Conservation (phyloP, 2,888 invertebrate species). For the Agrochola lota region DNA sequence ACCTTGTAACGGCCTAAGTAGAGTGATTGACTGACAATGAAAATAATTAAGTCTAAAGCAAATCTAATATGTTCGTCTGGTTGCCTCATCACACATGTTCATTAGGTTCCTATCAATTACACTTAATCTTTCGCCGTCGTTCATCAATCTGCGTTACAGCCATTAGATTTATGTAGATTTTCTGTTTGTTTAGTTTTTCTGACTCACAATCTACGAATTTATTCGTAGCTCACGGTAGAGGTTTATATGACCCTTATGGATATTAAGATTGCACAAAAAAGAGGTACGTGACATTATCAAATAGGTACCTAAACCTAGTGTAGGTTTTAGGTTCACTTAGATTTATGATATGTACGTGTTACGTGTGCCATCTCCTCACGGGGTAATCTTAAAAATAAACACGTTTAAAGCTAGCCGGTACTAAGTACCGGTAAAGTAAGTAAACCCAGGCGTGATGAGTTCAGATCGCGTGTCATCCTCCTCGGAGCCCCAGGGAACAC, state of each 20-base stretch:
- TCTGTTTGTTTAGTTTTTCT: conserved; percentile 4
- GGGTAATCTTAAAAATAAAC: conserved; percentile 34
- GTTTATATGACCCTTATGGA: too few species aligned
- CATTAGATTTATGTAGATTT: conserved; percentile 16
- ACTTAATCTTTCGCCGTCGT: conserved; percentile 37
- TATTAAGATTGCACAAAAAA: not conserved
- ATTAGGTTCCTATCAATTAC: conserved; percentile 53
- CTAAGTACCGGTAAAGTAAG: conserved; percentile 37
- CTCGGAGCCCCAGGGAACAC: conserved; percentile 45
- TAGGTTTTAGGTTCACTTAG: not conserved
- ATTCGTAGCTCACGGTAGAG: too few species aligned
- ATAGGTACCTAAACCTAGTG: not conserved
- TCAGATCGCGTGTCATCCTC: conserved; percentile 43
- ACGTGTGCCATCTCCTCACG: not conserved
- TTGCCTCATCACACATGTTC: conserved; percentile 43
- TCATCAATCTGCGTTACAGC: conserved; percentile 40
- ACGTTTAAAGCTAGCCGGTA: conserved; percentile 16
- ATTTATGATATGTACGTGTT: conserved; percentile 1
- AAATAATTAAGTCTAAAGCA: conserved; percentile 44
- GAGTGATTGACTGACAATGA: conserved; percentile 30
- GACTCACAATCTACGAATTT: too few species aligned
- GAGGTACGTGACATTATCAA: too few species aligned
- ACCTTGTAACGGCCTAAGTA: conserved; percentile 35
- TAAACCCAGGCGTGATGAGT: conserved; percentile 41
- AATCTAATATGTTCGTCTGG: conserved; percentile 35